Evolutionary conservation across 23 tunicate species (phyloP), one percentile per base, ranked within the genome.

Genomic region (Styela clava): DNA sequence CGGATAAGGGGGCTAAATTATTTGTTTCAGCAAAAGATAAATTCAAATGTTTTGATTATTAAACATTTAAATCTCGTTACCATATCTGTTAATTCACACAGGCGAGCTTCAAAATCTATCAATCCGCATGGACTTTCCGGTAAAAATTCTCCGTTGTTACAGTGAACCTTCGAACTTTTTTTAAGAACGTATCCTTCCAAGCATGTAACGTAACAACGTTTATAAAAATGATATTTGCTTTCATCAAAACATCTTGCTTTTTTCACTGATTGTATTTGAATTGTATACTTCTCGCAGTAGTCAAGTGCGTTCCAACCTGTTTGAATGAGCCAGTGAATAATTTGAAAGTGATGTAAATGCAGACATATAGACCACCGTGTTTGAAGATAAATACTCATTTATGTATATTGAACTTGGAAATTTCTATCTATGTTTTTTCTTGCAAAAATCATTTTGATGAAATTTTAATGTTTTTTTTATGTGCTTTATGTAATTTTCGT

Each of bases 91-190:
- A 31, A 3, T 31, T 26, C 35, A 32, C 77, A 71, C 12, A 71
- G 35, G 27, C 34, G 24, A 5, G 34, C 34, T 71, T 71, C 37
- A 22, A 32, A 26, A 71, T 32, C 37, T 21, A 71, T 71, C 32
- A 32, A 35, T 16, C 24, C 77, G 16, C 77, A 71, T 16, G 77
- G 77, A 21, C 12, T 32, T 71, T 71, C 37, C 16, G 77, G 37
- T 30, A 31, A 31, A 34, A 71, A 71, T 35, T 71, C 29, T 29
- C 77, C 77, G 7, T 71, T 71, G 24, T 71, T 18, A 34, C 77
- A 65, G 7, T 9, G 9, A 16, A 65, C 70, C 70, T 65, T 65
- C 70, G 30, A 24, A 24, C 30, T 65, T 16, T 7, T 16, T 65
- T 65, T 65, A 3, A 65, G 7, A 24, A 27, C 16, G 18, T 65